These are phyloP conservation scores for Sula dactylatra DNA, from an alignment of 2,113 vertebrate genomes.

Conservation along the genomic window DNA sequence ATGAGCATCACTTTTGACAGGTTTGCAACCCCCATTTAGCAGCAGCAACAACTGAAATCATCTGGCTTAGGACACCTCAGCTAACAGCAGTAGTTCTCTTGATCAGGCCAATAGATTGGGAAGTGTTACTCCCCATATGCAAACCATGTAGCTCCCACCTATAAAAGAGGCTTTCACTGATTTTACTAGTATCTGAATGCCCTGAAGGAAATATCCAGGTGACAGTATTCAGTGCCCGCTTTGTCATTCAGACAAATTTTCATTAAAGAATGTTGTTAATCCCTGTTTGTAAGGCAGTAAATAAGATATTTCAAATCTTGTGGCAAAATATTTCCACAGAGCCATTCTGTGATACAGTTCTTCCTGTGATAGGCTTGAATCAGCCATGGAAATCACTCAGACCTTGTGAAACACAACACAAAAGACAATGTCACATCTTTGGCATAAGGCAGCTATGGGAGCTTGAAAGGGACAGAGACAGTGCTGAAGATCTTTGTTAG, in stretches of 20 bases:
- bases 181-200: not conserved
- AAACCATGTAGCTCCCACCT: not conserved
- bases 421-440: not conserved
- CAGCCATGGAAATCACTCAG: not conserved
- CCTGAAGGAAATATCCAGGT: not conserved
- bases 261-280: not conserved
- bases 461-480: not conserved
- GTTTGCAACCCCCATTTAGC: not conserved
- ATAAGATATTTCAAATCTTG: not conserved
- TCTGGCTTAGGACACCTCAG: not conserved
- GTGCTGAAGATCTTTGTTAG: not conserved
- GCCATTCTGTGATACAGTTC: not conserved
- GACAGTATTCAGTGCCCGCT: not conserved
- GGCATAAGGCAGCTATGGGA: not conserved
- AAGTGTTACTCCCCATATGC: not conserved
- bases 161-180: not conserved
- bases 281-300: not conserved
- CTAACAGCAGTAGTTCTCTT: not conserved
- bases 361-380: not conserved
- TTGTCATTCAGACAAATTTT: not conserved
- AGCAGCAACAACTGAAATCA: not conserved
- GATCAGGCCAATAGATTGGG: not conserved
- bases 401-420: not conserved
- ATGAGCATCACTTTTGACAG: not conserved
- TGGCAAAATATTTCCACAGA: not conserved